Evolutionary conservation across 2,888 invertebrate genomes (phyloP), one percentile per base, ranked within the genome.

Genomic region (Chorisops tibialis): DNA sequence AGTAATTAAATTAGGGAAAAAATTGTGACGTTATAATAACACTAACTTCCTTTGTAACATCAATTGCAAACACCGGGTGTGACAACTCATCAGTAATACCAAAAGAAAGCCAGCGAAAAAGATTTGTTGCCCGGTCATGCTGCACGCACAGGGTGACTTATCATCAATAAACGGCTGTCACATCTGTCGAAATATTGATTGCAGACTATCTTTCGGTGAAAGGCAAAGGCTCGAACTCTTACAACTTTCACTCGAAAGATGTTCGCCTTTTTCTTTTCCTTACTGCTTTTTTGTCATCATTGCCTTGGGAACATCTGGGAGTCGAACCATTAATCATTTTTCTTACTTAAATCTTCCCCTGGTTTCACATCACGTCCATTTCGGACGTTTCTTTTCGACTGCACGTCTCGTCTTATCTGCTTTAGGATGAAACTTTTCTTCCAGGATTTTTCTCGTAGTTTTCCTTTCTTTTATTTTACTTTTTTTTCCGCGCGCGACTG

Each of bases 391-490:
- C 35, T 18, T 50, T 19, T n/a, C 30, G 37, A 47, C 48, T 39
- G 35, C 50, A 54, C 48, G 39, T 52, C 48, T 39, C 30, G 22
- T 63, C 63, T 43, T 41, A n/a, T 52, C 54, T 45, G 21, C 14
- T 61, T 38, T n/a, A n/a, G 12, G 12, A 9, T n/a, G 9, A 19
- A 35, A n/a, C 12, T 60, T 49, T 49, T 19, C 50, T 16, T 30
- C 14, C 16, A 11, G 51, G 35, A 48, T 35, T 49, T 50, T 62
- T 56, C 43, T 37, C 39, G 24, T 50, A 39, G 22, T 51, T 30
- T 45, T 51, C 19, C 35, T 14, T 67, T 68, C 67, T 73, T 69
- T 70, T 70, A 11, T 4, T 6, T 14, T 11, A 16, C 12, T 45
- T 45, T 45, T 22, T 47, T 14, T 14, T 18, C 16, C 22, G 9